phyloP scores from a whole-genome alignment of 1,140 invertebrate species.

The Tetragnatha versicolor region DNA sequence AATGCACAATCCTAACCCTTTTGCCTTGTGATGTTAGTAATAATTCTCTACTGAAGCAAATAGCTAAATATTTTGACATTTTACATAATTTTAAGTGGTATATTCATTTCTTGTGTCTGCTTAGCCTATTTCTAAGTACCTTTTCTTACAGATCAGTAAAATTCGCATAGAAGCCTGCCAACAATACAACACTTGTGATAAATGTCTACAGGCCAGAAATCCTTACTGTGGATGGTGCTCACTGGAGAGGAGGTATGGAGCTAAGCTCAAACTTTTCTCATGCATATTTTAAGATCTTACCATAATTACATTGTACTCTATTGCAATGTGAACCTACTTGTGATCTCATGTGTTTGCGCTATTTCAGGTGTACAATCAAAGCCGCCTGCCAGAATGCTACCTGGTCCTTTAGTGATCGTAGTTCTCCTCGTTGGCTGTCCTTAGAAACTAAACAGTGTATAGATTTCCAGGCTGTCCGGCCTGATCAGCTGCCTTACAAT shows the following conservation, averaged over 20 bases:
- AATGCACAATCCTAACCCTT: too few relatives aligned
- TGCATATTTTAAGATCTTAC: too few relatives aligned
- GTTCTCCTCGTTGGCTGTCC: conserved; percentile 88
- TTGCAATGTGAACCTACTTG: too few relatives aligned
- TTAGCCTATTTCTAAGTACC: neutral
- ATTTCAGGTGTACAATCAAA: conserved; percentile 79
- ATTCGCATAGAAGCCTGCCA: conserved; percentile 91
- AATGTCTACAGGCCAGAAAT: conserved; percentile 89
- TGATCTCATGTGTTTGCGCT: neutral
- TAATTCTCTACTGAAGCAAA: too few relatives aligned
- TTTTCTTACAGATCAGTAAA: conserved; percentile 78
- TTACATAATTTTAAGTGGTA: neutral
- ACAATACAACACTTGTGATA: conserved; percentile 85
- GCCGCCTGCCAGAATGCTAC: conserved; percentile 82
- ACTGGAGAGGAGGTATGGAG: conserved; percentile 85
- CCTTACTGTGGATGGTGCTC: conserved; percentile 99
- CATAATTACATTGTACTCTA: too few relatives aligned
- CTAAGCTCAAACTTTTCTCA: too few relatives aligned
- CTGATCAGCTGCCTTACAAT: conserved; percentile 86
- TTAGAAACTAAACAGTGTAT: conserved; percentile 92
- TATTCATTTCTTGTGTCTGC: neutral
- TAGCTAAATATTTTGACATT: too few relatives aligned
- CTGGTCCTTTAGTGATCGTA: conserved; percentile 55
- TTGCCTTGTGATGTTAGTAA: too few relatives aligned
- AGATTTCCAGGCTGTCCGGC: conserved; percentile 90